Conservation (phyloP, 2,888 invertebrate species). For the Dryobota labecula region DNA sequence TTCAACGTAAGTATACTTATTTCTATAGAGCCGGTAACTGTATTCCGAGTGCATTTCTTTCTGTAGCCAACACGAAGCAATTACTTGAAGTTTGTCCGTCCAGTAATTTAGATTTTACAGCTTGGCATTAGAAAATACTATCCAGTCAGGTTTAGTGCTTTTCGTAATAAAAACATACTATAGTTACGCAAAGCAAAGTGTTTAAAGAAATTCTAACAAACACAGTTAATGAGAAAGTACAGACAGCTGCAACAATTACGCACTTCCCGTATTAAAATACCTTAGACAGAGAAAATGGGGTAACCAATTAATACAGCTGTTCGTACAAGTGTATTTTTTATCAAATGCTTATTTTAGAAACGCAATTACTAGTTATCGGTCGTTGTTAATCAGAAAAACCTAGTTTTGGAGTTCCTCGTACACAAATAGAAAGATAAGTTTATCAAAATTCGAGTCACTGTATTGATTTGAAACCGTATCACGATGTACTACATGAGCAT, state of each 20-base stretch:
- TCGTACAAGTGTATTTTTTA: constrained; percentile 1
- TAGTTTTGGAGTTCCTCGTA: constrained; percentile 21
- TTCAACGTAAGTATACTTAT: constrained; percentile 4
- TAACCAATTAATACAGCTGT: constrained; percentile 2
- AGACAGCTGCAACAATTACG: constrained; percentile 10
- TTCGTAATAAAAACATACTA: constrained; percentile 37
- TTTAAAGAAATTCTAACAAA: constrained; percentile 10
- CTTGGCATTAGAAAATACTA: constrained; percentile 27
- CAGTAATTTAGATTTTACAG: constrained; percentile 47
- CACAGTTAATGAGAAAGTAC: constrained; percentile 4
- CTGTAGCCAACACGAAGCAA: constrained; percentile 30
- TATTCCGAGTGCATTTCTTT: constrained; percentile 32
- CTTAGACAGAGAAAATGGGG: neutral
- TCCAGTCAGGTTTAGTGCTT: constrained; percentile 38
- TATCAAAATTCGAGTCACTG: constrained; percentile 14
- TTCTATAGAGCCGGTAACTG: constrained; percentile 16
- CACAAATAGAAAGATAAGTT: constrained; percentile 25
- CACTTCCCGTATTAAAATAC: constrained; percentile 20
- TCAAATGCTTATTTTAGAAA: constrained; percentile 6
- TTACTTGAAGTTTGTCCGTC: constrained; percentile 33
- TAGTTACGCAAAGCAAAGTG: constrained; percentile 17
- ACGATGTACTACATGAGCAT: neutral
- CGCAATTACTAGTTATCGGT: constrained; percentile 23
- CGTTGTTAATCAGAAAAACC: constrained; percentile 16
- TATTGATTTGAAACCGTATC: constrained; percentile 19